These are phyloP conservation scores for Drosophila lacteicornis DNA, from an alignment of 1,140 invertebrate species.

Conservation along the genomic window DNA sequence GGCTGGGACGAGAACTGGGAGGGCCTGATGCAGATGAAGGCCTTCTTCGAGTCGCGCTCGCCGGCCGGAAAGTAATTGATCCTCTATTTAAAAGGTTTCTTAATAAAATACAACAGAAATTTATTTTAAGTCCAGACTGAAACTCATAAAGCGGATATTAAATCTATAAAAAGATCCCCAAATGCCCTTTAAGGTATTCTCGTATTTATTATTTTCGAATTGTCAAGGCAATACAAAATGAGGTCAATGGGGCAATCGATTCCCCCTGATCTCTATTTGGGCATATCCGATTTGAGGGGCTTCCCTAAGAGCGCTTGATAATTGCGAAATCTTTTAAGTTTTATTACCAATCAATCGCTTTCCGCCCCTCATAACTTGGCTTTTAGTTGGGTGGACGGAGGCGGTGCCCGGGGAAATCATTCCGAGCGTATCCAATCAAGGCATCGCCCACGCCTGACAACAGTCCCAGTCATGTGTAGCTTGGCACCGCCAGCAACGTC, in stretches of 20 bases:
- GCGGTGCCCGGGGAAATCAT: conserved; percentile 36
- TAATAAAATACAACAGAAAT: no score
- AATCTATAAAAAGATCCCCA: no score
- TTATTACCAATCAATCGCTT: conserved; percentile 31
- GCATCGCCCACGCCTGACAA: conserved; percentile 54
- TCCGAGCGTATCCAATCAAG: conserved; percentile 65
- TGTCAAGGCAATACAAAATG: not conserved
- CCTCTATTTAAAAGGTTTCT: no score
- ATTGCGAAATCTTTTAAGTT: conserved; percentile 25
- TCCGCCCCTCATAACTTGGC: conserved; percentile 14
- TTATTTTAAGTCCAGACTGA: no score
- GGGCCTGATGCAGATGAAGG: conserved; percentile 2
- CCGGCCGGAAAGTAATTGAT: not conserved
- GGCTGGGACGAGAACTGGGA: conserved; percentile 16
- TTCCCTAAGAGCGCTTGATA: not conserved
- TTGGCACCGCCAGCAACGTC: conserved; percentile 30
- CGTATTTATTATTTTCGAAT: not conserved
- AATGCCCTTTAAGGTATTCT: no score
- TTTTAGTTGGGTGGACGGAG: not conserved
- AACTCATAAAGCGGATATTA: no score
- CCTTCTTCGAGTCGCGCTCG: not conserved
- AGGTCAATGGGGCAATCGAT: not conserved
- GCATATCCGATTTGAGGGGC: not conserved
- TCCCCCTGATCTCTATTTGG: not conserved
- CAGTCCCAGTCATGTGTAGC: conserved; percentile 56